These are phyloP conservation scores for Scyliorhinus canicula DNA, from an alignment of 2,797 vertebrate genomes.

Conservation along the genomic window DNA sequence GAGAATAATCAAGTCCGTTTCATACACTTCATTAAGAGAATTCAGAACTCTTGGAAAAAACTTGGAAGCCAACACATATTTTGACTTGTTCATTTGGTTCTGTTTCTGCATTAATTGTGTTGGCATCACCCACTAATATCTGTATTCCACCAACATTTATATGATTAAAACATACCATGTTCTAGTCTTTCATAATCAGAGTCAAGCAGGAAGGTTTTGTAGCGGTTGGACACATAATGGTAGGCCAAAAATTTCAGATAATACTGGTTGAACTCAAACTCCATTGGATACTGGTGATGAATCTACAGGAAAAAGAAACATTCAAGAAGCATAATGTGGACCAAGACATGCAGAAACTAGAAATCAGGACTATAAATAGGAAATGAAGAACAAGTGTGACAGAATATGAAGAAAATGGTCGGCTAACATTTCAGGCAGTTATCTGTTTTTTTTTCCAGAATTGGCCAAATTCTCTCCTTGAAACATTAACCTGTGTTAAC, in stretches of 20 bases:
- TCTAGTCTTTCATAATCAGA: slow-evolving; percentile 95
- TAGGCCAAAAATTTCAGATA: slow-evolving; percentile 97
- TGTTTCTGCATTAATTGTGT: too few species aligned
- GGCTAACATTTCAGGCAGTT: background rate
- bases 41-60: background rate
- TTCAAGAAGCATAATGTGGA: slow-evolving; percentile 39
- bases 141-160: too few species aligned
- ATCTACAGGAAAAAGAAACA: slow-evolving; percentile 61
- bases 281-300: slow-evolving; percentile 84
- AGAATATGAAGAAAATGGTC: background rate
- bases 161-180: slow-evolving; percentile 71
- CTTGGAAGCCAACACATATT: background rate
- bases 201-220: slow-evolving; percentile 97
- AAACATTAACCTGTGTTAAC: background rate
- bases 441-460: background rate
- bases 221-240: slow-evolving; percentile 93
- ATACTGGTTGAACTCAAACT: slow-evolving; percentile 98
- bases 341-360: slow-evolving; percentile 38
- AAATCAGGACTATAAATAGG: slow-evolving; percentile 39
- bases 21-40: background rate
- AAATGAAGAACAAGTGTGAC: background rate
- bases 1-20: background rate
- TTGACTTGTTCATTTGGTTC: background rate
- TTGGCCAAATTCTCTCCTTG: background rate
- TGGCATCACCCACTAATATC: too few species aligned